These are phyloP conservation scores for Lepidurus arcticus DNA, from an alignment of 1,140 invertebrate genomes.

Conservation along the genomic window DNA sequence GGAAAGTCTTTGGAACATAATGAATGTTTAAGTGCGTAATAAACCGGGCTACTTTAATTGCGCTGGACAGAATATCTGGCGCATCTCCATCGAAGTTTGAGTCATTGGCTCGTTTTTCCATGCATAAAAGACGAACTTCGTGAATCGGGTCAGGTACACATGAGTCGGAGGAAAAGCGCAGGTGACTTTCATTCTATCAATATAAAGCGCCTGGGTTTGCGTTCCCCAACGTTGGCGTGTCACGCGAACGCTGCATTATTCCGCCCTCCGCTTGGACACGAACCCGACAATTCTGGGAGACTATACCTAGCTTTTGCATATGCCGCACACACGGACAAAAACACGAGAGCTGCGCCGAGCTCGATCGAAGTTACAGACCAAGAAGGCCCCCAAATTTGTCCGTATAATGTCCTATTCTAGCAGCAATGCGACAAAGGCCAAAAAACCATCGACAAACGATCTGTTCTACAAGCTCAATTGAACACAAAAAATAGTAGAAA, in stretches of 20 bases:
- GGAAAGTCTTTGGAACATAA: too few relatives aligned
- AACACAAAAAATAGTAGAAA: too few relatives aligned
- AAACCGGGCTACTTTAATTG: too few relatives aligned
- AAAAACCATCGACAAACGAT: background rate
- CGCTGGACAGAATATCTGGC: too few relatives aligned
- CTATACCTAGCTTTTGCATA: background rate
- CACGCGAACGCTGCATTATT: constrained; percentile 16
- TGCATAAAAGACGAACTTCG: background rate
- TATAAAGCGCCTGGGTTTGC: constrained; percentile 9
- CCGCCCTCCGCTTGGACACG: constrained; percentile 1
- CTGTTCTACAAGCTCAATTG: background rate
- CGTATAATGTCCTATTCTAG: background rate
- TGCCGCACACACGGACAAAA: background rate
- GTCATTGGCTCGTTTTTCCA: too few relatives aligned
- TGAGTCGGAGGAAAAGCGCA: background rate
- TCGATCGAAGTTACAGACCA: background rate
- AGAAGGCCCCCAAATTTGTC: background rate
- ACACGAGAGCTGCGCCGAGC: background rate
- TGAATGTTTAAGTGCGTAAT: too few relatives aligned
- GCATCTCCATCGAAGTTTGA: too few relatives aligned
- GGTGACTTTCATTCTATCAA: constrained; percentile 15
- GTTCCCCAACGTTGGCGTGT: background rate
- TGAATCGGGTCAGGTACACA: too few relatives aligned
- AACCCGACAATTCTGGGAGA: background rate
- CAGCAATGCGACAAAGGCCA: background rate